Base-by-base conservation (phyloP, 2,113 vertebrate genomes). In the Plecturocebus donacophilus region DNA sequence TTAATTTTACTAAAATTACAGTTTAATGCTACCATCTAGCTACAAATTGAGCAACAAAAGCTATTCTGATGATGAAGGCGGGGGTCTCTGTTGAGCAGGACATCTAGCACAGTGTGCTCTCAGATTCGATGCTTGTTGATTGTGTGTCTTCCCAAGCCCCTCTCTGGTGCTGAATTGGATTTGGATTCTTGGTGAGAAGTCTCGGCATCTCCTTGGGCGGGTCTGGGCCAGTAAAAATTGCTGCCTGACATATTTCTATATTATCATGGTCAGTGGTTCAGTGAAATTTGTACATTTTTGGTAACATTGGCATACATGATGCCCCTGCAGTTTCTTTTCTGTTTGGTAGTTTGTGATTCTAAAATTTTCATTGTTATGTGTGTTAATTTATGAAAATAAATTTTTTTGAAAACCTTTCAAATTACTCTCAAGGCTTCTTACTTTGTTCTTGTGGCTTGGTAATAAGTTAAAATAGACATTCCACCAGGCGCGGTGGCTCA, bases 321-420 rank as follows among this genome's bases (percentile, higher is more conserved):
- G 95, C 98, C 97, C 92, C 97, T 97, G 95, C 96, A 97, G 94
- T 98, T 98, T 97, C 88, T 91, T 98, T 98, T 98, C 96, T 98
- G 96, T 98, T 98, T 56, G 89, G 96, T 98, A 98, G 97, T 97
- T 97, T 97, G 97, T 98, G 97, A 98, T 96, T 98, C 97, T 98
- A 91, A 98, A 98, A 98, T 97, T 96, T 95, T 96, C 95, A 97
- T 95, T 97, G 97, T 96, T 97, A 94, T 97, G 97, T 98, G 97
- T 98, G 97, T 98, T 99, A 99, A 99, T 98, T 99, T 99, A 99
- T 99, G 98, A 96, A 98, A 99, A 99, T 99, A 98, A 99, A 99
- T 98, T 95, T 98, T 98, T 97, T 98, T 27, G 96, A 97, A 94
- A 98, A 96, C 42, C 13, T 98, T 98, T 98, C 80, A 66, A 30